Evolutionary conservation across 1,140 invertebrate genomes (phyloP), one percentile per base, ranked within the genome.

Genomic region (Schlechtendalia chinensis): DNA sequence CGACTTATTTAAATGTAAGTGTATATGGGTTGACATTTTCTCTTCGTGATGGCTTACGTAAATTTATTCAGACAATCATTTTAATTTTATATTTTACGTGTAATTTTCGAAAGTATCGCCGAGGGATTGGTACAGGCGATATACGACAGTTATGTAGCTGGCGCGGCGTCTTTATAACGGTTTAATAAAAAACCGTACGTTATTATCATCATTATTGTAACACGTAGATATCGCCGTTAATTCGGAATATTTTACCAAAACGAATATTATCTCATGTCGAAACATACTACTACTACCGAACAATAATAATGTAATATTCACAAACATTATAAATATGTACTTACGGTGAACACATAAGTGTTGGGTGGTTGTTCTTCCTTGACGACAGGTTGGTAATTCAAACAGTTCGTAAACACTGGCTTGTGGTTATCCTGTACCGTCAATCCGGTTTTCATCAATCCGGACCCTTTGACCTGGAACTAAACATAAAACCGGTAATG

Each of bases 381-480:
- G 2, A 93, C 88, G 5, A 87, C 85, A 0, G 92, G 91, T 75
- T 87, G 88, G 83, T 93, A 93, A 83, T 86, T 88, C 67, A 89
- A 87, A 86, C 93, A 94, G 81, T 93, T 89, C 22, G 87, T 89
- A 85, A 94, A 93, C 47, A 90, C 88, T 0, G 92, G 93, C 84
- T 93, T 94, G 85, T 92, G 89, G 85, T 92, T 92, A 85, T 91
- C 88, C 45, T 86, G 82, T 11, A 82, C 69, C 6, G 56, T 81
- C 67, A 82, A 80, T 22, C 65, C 45, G 19, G n/a, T 56, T 81
- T 79, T 14, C 47, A 14, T 50, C 47, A n/a, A 22, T 0, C 58
- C 45, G 2, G 8, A 47, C 17, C 75, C 75, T 79, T 39, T 45
- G 22, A 50, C 75, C 45, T 63, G 54, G 4, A 29, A 79, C 24